A percentile compares a stretch with the other conserved stretches of the same genome.
These are phyloP conservation scores for Silurus glanis DNA, from an alignment of 2,113 vertebrate genomes.

Conservation along the genomic window DNA sequence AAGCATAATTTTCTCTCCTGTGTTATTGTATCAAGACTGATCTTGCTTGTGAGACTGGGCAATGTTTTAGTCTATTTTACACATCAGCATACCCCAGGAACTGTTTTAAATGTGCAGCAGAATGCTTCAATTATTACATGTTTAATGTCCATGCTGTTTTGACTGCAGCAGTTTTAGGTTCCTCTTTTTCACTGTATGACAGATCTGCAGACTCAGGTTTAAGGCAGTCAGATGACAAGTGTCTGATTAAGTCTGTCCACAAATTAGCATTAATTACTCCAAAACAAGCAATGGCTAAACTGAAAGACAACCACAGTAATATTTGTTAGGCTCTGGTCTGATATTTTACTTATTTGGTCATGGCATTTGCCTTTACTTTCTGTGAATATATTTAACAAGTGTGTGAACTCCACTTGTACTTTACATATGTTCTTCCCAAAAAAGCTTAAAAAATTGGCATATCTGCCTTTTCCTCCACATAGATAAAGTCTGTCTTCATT, in stretches of 20 bases:
- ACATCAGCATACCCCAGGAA: conserved; percentile 22
- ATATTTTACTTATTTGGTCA: not conserved
- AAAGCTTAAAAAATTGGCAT: not conserved
- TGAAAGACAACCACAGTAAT: not conserved
- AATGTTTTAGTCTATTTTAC: conserved; percentile 11
- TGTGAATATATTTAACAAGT: not conserved
- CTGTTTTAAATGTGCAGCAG: conserved; percentile 28
- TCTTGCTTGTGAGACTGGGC: conserved; percentile 25
- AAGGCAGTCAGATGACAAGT: not conserved
- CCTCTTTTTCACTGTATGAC: not conserved
- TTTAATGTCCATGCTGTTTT: not conserved
- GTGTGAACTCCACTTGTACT: not conserved
- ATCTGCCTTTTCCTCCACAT: not conserved
- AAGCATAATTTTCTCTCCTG: conserved; percentile 5
- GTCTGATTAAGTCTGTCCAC: conserved; percentile 5
- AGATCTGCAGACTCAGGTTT: not conserved
- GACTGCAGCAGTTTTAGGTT: not conserved
- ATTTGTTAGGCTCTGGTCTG: not conserved
- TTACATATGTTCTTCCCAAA: not conserved
- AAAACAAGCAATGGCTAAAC: not conserved
- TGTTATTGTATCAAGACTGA: conserved; percentile 26
- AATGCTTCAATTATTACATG: conserved; percentile 2
- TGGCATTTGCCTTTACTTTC: not conserved
- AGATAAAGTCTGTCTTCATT: not conserved
- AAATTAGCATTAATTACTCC: not conserved